Evolutionary conservation across 2,797 vertebrate genomes (phyloP), one percentile per base, ranked within the genome.

Genomic region (Melanotaenia maccullochi): DNA sequence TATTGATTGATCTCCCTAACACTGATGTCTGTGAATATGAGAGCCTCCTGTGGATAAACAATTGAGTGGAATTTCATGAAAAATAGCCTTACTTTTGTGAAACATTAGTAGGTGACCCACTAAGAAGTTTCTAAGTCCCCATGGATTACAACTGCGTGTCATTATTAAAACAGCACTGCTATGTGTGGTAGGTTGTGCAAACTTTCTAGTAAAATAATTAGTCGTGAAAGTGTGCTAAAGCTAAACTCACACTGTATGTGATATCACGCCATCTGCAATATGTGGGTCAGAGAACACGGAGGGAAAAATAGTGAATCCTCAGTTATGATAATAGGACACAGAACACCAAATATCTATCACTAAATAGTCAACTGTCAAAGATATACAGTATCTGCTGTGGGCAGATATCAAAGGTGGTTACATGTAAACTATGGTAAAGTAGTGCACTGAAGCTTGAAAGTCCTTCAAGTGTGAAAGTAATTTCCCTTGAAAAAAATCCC

Each of bases 61-160:
- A 83, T 84, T 87, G 55, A 87, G 82, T 85, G 81, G 75, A 83
- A 73, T 82, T 79, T 84, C 83, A 84, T 84, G 75, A 87, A 87
- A 83, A 86, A 67, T 76, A 85, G 73, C 35, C 38, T 82, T 79
- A 88, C 73, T 75, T 86, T 87, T 85, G 76, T 80, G 88, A 88
- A 83, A 82, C 76, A 83, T 68, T 33, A 61, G 72, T 69, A 79
- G 62, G 74, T 66, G 71, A 86, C 74, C 85, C 73, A 76, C 83
- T 74, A 88, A 79, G 79, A 54, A 64, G 55, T 33, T 47, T 68
- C 11, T 30, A 14, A 32, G 56, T 73, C 80, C 81, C 79, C 28
- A n/a, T 76, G 75, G 87, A 83, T 89, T 57, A 77, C 57, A 79
- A 70, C 78, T 64, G 77, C 73, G 70, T 79, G 85, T 72, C 69